Percentiles rank a stretch among this genome's conserved stretches.
Conservation (phyloP, 1,140 invertebrate species). For the Pogonus chalceus region DNA sequence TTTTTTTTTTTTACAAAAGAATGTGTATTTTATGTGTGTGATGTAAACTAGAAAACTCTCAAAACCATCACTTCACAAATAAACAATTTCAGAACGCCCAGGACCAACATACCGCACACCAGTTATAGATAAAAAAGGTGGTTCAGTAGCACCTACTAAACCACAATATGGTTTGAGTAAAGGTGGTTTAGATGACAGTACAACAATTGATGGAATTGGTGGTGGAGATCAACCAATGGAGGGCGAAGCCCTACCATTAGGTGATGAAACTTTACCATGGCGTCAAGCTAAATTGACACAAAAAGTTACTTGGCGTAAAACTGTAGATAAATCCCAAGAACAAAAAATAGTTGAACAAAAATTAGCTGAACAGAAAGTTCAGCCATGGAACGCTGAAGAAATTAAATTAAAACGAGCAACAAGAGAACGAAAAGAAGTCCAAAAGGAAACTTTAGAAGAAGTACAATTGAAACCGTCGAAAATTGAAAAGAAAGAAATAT, state of each 20-base stretch:
- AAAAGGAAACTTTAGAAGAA: slow-evolving; percentile 33
- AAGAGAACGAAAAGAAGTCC: slow-evolving; percentile 32
- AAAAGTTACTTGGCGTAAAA: slow-evolving; percentile 6
- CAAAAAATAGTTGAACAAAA: slow-evolving; percentile 9
- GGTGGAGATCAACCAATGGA: slow-evolving; percentile 26
- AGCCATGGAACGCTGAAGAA: slow-evolving; percentile 37
- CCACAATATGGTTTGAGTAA: slow-evolving; percentile 9
- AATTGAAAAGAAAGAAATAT: slow-evolving; percentile 9
- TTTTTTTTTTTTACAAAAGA: too few species aligned
- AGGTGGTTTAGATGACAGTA: slow-evolving; percentile 11
- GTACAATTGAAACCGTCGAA: slow-evolving; percentile 18
- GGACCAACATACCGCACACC: slow-evolving; percentile 20
- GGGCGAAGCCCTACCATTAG: slow-evolving; percentile 36
- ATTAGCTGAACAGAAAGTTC: slow-evolving; percentile 15
- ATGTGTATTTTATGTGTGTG: too few species aligned
- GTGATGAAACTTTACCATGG: slow-evolving; percentile 45
- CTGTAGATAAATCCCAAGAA: slow-evolving; percentile 10
- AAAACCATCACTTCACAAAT: background rate
- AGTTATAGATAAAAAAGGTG: slow-evolving; percentile 26
- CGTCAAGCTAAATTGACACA: slow-evolving; percentile 19
- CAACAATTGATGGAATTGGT: slow-evolving; percentile 13
- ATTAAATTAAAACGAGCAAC: slow-evolving; percentile 34
- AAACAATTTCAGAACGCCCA: slow-evolving; percentile 25
- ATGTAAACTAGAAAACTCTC: too few species aligned
- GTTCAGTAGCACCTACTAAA: background rate